Evolutionary conservation across 2,888 invertebrate species (phyloP).

Genomic region (Sesamia inferens): DNA sequence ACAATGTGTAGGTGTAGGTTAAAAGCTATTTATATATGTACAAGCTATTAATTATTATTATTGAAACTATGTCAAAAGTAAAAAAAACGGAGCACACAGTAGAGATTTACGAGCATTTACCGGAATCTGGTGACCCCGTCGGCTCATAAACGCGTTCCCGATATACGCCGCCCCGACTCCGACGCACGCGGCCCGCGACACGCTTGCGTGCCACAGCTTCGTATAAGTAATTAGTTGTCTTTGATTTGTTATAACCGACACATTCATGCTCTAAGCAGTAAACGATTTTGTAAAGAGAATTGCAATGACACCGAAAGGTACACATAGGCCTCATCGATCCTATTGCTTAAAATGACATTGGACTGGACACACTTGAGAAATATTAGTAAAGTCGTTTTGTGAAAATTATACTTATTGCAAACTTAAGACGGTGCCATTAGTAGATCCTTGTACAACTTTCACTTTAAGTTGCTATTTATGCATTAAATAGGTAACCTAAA

Average conservation of each 20-base stretch:
- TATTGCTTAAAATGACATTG: neutral
- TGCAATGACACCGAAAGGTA: neutral
- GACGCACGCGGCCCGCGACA: slow-evolving; percentile 59
- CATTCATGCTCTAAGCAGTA: slow-evolving; percentile 6
- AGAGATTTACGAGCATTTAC: slow-evolving; percentile 84
- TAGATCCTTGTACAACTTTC: neutral
- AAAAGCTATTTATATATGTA: slow-evolving; percentile 27
- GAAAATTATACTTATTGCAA: neutral
- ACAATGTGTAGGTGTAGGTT: slow-evolving; percentile 39
- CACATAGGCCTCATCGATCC: neutral
- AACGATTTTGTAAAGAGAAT: neutral
- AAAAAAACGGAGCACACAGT: slow-evolving; percentile 79
- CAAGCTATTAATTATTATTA: slow-evolving; percentile 71
- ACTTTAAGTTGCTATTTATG: neutral
- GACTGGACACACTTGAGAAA: too few species aligned
- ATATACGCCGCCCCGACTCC: slow-evolving; percentile 68
- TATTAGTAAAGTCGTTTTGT: neutral
- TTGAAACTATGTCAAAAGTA: slow-evolving; percentile 79
- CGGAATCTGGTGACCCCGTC: slow-evolving; percentile 87
- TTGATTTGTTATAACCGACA: slow-evolving; percentile 8
- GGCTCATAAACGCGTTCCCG: slow-evolving; percentile 85
- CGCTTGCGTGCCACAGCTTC: slow-evolving; percentile 45
- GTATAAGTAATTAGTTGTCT: slow-evolving; percentile 20
- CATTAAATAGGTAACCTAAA: neutral
- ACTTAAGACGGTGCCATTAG: neutral